Conservation (phyloP, 2,888 invertebrate genomes). For the Coecobrya sp. region DNA sequence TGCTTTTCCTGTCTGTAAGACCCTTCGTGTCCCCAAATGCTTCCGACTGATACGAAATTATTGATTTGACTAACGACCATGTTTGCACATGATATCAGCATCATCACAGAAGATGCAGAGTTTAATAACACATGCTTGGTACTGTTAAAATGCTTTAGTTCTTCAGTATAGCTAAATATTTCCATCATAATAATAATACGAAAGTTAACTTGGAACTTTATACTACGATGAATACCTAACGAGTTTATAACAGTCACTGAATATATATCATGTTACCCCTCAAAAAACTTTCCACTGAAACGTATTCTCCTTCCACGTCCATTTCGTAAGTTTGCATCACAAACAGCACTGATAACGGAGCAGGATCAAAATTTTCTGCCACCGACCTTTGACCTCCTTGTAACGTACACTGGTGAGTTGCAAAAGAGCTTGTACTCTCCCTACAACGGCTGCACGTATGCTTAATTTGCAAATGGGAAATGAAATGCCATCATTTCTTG, state of each 20-base stretch:
- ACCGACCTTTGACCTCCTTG: background rate
- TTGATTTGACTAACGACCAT: conserved; percentile 2
- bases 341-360: background rate
- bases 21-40: too few species aligned
- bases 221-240: background rate
- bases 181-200: background rate
- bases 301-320: background rate
- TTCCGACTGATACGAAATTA: background rate
- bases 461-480: too few species aligned
- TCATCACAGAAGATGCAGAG: background rate
- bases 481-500: too few species aligned
- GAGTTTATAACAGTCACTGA: background rate
- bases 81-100: background rate
- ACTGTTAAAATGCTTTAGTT: background rate
- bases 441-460: too few species aligned
- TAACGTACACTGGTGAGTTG: too few species aligned
- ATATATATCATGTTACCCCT: background rate
- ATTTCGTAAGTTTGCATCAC: background rate
- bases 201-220: conserved; percentile 1
- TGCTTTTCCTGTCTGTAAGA: too few species aligned
- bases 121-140: background rate
- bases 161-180: background rate
- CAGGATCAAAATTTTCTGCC: background rate
- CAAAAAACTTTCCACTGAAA: background rate
- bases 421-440: too few species aligned